Conservation (phyloP, 2,113 vertebrate genomes). For the Podilymbus podiceps region DNA sequence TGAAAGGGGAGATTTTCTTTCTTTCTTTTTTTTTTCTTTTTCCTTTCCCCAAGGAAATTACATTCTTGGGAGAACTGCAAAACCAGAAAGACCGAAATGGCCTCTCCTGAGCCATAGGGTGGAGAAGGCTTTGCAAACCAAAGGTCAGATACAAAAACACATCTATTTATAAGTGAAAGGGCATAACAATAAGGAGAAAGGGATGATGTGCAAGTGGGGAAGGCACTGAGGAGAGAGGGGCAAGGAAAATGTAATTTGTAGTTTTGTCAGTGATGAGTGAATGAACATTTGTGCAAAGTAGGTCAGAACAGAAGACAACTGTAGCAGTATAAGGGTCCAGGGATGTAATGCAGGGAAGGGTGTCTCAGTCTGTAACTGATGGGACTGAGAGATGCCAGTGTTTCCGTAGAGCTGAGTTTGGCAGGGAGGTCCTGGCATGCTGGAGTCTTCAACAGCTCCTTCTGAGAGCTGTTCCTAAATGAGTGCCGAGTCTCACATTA, state of each 20-base stretch:
- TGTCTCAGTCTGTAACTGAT: background rate
- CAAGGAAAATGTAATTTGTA: background rate
- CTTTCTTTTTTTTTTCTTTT: background rate
- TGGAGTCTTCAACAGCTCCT: background rate
- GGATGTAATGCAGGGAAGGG: background rate
- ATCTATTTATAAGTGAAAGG: slow-evolving; percentile 49
- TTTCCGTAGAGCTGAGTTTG: background rate
- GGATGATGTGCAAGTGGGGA: background rate
- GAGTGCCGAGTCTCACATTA: rapidly evolving
- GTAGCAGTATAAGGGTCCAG: rapidly evolving
- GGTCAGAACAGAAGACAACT: background rate
- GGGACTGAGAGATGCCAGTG: background rate
- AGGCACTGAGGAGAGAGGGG: background rate
- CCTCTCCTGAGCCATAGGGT: slow-evolving; percentile 50
- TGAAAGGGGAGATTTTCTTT: slow-evolving; percentile 53
- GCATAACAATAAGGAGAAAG: background rate
- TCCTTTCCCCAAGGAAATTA: slow-evolving; percentile 60
- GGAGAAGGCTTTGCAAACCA: slow-evolving; percentile 57
- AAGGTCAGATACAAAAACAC: slow-evolving; percentile 3
- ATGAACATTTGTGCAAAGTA: background rate
- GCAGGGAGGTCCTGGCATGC: rapidly evolving
- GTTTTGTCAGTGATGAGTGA: background rate
- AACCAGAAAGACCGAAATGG: slow-evolving; percentile 66
- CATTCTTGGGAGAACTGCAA: slow-evolving; percentile 70
- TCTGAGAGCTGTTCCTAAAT: background rate